Base-by-base conservation (phyloP, 2,797 vertebrate genomes). In the Peromyscus aztecus region DNA sequence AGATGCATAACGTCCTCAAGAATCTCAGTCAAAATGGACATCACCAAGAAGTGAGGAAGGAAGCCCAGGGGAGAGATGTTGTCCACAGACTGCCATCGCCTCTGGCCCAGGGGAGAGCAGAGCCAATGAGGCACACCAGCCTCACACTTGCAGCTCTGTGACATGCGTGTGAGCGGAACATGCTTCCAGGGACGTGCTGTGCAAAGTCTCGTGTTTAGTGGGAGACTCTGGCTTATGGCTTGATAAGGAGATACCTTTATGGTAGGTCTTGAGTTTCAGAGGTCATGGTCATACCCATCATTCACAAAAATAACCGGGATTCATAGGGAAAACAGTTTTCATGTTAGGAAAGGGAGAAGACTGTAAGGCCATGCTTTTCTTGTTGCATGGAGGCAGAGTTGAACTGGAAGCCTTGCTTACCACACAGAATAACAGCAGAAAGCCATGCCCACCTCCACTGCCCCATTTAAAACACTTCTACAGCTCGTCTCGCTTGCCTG, bases 101-200 rank as follows among this genome's bases (percentile, higher is more conserved):
- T 1, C 0, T 2, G 37, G n/a, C 61, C 2, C 0, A 2, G 52
- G 73, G 37, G 0, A 23, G 24, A 43, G 17, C 61, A 61, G 12
- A 8, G 2, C n/a, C 31, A 7, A 9, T 69, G 46, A 40, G 89
- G 23, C 57, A 63, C 8, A 0, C 2, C 0, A 2, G 52, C 59
- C 19, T 63, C 40, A 0, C n/a, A 11, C 24, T 49, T 65, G 17
- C 73, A 37, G 0, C 13, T 76, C 6, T 49, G 40, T 89, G 17
- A 2, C 49, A 34, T 23, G n/a, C 21, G 14, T 43, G 63, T 6
- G 16, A 80, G 37, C n/a, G 52, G 65, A 16, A 4, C 23, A 24
- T 17, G 29, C 92, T 83, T 91, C 76, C 49, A 31, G n/a, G 43
- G 16, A 78, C 14, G 46, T 77, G 61, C 19, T 46, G 6, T 29